Conservation (phyloP, 1,140 invertebrate genomes). For the Caenorhabditis inopinata region DNA sequence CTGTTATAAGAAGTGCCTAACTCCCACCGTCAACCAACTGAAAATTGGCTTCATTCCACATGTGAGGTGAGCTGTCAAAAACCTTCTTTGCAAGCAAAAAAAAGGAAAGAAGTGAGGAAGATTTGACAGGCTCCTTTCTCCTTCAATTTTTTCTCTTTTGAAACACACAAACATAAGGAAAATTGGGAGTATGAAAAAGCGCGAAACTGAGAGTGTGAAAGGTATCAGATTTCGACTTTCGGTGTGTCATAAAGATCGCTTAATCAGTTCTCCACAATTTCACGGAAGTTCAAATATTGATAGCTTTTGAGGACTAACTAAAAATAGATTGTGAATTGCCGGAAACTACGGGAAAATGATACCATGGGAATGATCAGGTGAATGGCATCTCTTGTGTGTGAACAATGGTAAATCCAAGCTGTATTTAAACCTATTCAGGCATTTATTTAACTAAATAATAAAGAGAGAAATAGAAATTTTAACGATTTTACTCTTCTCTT, state of each 20-base stretch:
- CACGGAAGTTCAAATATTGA: conserved; percentile 2
- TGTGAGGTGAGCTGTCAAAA: neutral
- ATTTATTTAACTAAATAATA: too few relatives aligned
- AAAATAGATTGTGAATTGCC: neutral
- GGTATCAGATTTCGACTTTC: conserved; percentile 7
- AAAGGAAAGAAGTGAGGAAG: too few relatives aligned
- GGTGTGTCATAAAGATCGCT: conserved; percentile 20
- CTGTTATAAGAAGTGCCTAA: too few relatives aligned
- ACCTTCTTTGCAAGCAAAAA: conserved; percentile 1
- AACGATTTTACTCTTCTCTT: too few relatives aligned
- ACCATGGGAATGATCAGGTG: too few relatives aligned
- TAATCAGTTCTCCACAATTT: neutral
- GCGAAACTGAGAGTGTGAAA: neutral
- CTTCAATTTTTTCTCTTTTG: neutral
- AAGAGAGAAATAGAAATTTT: too few relatives aligned
- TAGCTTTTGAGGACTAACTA: neutral
- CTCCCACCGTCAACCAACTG: too few relatives aligned
- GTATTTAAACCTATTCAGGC: too few relatives aligned
- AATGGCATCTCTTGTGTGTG: too few relatives aligned
- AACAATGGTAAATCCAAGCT: too few relatives aligned
- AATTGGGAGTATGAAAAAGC: neutral
- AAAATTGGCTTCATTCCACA: neutral
- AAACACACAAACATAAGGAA: conserved; percentile 13
- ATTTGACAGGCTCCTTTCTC: conserved; percentile 15
- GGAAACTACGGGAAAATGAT: too few relatives aligned